phyloP scores from a whole-genome alignment of 2,113 vertebrate species.

The Macquaria ambigua region DNA sequence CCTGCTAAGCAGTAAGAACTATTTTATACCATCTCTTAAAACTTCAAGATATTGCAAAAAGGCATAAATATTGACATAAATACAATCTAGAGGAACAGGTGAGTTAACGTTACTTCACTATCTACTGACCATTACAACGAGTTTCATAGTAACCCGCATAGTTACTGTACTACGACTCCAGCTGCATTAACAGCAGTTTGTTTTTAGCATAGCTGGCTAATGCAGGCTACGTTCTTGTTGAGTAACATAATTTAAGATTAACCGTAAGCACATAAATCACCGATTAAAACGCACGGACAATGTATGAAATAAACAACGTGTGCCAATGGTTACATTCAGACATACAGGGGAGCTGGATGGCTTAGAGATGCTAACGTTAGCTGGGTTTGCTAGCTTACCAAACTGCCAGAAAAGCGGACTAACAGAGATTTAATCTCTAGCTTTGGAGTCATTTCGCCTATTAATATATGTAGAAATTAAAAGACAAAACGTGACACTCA shows the following conservation, averaged over 20 bases:
- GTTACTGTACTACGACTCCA: background rate
- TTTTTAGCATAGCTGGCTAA: constrained; percentile 65
- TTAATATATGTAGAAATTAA: background rate
- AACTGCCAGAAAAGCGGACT: background rate
- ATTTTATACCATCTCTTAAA: background rate
- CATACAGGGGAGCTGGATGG: background rate
- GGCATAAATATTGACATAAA: background rate
- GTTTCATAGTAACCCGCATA: background rate
- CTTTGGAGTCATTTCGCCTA: fast-evolving
- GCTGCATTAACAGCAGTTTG: constrained; percentile 13
- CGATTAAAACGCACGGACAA: background rate
- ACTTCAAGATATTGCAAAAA: background rate
- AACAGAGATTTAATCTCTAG: fast-evolving
- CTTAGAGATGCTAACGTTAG: constrained; percentile 27
- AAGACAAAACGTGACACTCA: constrained; percentile 57
- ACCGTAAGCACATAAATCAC: fast-evolving
- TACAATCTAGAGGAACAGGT: background rate
- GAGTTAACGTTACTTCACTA: background rate
- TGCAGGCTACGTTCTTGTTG: background rate
- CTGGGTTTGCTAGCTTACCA: constrained; percentile 15
- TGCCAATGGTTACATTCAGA: background rate
- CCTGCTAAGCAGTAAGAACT: background rate
- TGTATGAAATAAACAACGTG: background rate
- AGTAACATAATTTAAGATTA: background rate
- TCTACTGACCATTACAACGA: background rate